Evolutionary conservation across 2,888 invertebrate genomes (phyloP), one percentile per base, ranked within the genome.

Genomic region (Hypomecis punctinalis): DNA sequence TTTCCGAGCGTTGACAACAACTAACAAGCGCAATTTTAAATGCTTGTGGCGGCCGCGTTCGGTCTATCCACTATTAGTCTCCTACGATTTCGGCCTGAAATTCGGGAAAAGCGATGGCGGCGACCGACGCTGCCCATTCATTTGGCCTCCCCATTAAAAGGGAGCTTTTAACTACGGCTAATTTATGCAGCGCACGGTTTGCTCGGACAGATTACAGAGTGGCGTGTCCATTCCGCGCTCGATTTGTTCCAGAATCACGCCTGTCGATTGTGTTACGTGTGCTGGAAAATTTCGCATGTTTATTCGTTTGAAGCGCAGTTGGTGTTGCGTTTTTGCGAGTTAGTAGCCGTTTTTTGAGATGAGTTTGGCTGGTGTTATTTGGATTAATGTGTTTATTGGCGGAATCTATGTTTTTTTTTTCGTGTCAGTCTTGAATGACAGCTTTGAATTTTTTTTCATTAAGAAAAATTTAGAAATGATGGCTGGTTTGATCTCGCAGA

Each of bases 91-190:
- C 48, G 58, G 68, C 40, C 65, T 66, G 66, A 79, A 77, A 78
- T 82, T 81, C 72, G 73, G 79, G 71, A 75, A 80, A 78, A 76
- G 77, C 78, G 72, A 74, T 72, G 71, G 72, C 74, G 74, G 71
- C 76, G 77, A 72, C 77, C 80, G 75, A 76, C 79, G 74, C 76
- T 81, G 84, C 82, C 89, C 89, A 89, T 90, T 91, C 88, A 91
- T 91, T 91, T 91, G 80, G 83, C 75, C 83, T 84, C 83, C 80
- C 88, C 88, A 90, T 90, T 91, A 89, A 90, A 90, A 87, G 86
- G 87, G 83, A 81, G 89, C 89, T 90, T 91, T 90, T 91, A 91
- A 91, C 90, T 89, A 86, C 83, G 83, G 86, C 85, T 88, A 91
- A 91, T 90, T 90, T 90, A 91, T 91, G 89, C 90, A 86, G 84